Evolutionary conservation across 2,797 vertebrate genomes (phyloP), one percentile per base, ranked within the genome.

Genomic region (Limosa lapponica): DNA sequence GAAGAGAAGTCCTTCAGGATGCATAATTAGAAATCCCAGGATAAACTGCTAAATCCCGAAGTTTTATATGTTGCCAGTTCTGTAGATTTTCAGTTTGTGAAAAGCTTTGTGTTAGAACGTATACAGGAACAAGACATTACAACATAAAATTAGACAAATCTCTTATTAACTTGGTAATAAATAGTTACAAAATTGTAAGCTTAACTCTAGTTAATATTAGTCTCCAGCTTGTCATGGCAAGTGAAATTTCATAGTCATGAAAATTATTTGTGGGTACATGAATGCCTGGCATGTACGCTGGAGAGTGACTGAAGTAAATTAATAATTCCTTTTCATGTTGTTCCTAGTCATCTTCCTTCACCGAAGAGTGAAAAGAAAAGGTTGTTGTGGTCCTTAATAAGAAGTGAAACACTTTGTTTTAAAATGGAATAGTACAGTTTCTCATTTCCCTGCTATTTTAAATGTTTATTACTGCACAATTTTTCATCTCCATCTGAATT

Each of bases 401-500:
- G 49, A 71, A 78, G 49, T 13, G 3, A 73, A 94, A 80, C 3
- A 3, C 74, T 91, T 79, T 37, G 11, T 54, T 90, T 89, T 72
- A 66, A 83, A 62, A 87, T 57, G 14, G 41, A 72, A 62, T 51
- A 39, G 10, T 14, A 36, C 19, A 11, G n/a, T 48, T 92, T 93
- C 55, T 95, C 28, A 69, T 83, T 82, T 65, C n/a, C 32, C 32
- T 3, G 1, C 17, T 46, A 48, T 78, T 95, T 90, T 8, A 46
- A 75, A 51, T 74, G 34, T 62, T 91, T 89, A 83, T 82, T 89
- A 78, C 54, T 59, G 13, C 46, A 72, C 62, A 78, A 19, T 72
- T 92, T 95, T 94, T 78, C 52, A 86, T 79, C 55, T 87, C 39
- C 51, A 61, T 86, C 36, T 74, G 34, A 94, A 88, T 96, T 87